Percentiles rank a stretch among this genome's conserved stretches.
These are phyloP conservation scores for Chiroxiphia lanceolata DNA, from an alignment of 2,797 vertebrate genomes.

Conservation along the genomic window DNA sequence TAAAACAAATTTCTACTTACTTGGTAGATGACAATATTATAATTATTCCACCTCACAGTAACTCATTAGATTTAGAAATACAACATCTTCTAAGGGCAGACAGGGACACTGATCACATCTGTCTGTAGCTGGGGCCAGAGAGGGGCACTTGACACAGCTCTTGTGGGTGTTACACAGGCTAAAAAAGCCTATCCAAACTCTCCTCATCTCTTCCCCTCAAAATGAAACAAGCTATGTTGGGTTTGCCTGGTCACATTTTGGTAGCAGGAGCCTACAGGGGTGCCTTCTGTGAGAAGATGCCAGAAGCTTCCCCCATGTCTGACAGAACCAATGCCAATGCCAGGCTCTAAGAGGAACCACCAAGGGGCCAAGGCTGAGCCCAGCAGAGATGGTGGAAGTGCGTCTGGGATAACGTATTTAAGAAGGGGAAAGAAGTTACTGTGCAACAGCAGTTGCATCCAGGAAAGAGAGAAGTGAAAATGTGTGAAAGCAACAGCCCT, in stretches of 20 bases:
- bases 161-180: not conserved
- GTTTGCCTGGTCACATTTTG: not conserved
- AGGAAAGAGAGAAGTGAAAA: not conserved
- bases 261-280: not conserved
- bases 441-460: not conserved
- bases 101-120: not conserved
- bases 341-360: fast-evolving
- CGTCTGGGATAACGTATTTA: too few species aligned
- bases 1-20: not conserved
- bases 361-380: fast-evolving
- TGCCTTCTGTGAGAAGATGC: not conserved
- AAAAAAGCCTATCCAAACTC: not conserved
- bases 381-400: not conserved
- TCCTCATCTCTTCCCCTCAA: not conserved
- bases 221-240: not conserved
- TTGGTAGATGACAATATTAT: not conserved
- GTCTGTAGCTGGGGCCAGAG: not conserved
- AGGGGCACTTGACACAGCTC: not conserved
- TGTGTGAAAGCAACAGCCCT: not conserved
- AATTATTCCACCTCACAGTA: not conserved
- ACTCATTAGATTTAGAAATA: not conserved
- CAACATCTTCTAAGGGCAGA: not conserved
- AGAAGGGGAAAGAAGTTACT: not conserved
- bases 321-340: not conserved
- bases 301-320: not conserved